phyloP scores from a whole-genome alignment of 1,140 invertebrate species.

The Onthophagus taurus region DNA sequence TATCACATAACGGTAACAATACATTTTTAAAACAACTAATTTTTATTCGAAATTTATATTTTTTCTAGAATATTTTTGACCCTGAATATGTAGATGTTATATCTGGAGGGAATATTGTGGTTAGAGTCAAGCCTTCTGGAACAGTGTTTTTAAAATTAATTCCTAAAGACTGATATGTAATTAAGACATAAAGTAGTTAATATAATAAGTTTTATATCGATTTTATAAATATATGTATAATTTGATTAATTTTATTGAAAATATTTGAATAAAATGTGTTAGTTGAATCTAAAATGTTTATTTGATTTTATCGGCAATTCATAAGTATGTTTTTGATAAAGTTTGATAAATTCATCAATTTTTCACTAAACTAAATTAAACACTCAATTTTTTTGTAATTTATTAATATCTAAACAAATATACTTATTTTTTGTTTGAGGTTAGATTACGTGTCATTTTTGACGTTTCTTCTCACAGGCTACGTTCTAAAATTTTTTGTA shows the following conservation, averaged over 20 bases:
- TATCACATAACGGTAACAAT: conserved; percentile 31
- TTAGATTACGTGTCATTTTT: too few species aligned
- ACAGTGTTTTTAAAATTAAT: too few species aligned
- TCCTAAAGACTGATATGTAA: too few species aligned
- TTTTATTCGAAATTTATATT: conserved; percentile 12
- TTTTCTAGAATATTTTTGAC: conserved; percentile 21
- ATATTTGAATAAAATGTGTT: background rate
- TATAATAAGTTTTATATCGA: too few species aligned
- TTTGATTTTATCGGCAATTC: too few species aligned
- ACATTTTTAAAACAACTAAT: conserved; percentile 3
- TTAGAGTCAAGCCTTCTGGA: conserved; percentile 14
- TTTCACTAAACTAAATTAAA: background rate
- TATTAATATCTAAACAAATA: too few species aligned
- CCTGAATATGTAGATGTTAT: conserved; percentile 6
- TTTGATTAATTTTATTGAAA: background rate
- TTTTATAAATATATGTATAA: background rate
- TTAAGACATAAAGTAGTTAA: too few species aligned
- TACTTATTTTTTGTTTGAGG: too few species aligned
- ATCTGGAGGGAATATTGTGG: conserved; percentile 8
- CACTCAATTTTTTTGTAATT: too few species aligned
- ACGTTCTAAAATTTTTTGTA: too few species aligned
- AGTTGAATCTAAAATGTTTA: background rate
- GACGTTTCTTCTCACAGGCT: too few species aligned
- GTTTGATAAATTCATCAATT: background rate
- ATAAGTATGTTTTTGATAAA: too few species aligned